phyloP scores from a whole-genome alignment of 2,888 invertebrate genomes.

The Rhingia rostrata region DNA sequence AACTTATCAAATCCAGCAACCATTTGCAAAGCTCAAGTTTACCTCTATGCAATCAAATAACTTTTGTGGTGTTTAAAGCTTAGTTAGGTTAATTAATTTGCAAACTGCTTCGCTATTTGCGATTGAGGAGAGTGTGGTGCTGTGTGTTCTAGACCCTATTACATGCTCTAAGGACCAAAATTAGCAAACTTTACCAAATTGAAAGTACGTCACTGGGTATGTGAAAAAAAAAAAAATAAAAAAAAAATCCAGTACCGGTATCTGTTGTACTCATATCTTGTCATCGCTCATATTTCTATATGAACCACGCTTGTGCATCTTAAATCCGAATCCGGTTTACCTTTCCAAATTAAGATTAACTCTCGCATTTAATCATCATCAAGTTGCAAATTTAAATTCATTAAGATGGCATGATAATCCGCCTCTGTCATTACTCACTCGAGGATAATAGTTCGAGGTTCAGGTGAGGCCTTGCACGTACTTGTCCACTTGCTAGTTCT shows the following conservation, averaged over 20 bases:
- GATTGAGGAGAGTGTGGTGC: too few relatives aligned
- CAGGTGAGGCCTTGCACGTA: background rate
- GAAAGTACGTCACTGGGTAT: too few relatives aligned
- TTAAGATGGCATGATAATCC: slow-evolving; percentile 8
- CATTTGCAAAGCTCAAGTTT: slow-evolving; percentile 4
- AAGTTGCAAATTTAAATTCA: slow-evolving; percentile 17
- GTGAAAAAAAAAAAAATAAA: too few relatives aligned
- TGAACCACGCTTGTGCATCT: background rate
- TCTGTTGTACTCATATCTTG: background rate
- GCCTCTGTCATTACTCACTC: background rate
- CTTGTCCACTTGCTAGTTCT: slow-evolving; percentile 4
- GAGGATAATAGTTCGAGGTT: background rate
- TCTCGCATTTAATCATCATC: background rate
- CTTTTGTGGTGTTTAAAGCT: slow-evolving; percentile 23
- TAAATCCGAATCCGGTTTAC: slow-evolving; percentile 5
- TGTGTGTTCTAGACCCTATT: too few relatives aligned
- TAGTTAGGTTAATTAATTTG: background rate
- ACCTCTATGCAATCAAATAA: background rate
- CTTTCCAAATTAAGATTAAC: slow-evolving; percentile 26
- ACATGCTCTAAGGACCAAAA: too few relatives aligned
- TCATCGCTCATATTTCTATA: background rate
- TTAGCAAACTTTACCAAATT: too few relatives aligned
- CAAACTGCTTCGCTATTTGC: background rate
- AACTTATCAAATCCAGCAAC: background rate
- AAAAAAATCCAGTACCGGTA: too few relatives aligned